Evolutionary conservation across 2,888 invertebrate species (phyloP).

Genomic region (Altica lythri): DNA sequence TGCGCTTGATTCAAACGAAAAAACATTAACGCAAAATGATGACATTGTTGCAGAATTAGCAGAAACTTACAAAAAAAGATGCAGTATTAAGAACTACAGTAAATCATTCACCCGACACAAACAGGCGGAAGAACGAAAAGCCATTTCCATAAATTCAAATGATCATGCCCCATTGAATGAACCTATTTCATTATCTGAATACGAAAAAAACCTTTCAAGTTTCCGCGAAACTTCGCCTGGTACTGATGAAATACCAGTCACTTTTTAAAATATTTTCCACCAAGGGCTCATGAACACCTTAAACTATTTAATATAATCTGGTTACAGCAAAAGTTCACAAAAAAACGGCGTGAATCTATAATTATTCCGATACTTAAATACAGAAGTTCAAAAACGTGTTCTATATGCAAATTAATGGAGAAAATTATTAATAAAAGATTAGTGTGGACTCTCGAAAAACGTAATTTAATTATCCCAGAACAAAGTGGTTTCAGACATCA

Average conservation of each 20-base stretch:
- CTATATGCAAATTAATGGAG: constrained; percentile 26
- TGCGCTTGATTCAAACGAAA: background rate
- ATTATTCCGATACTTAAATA: constrained; percentile 21
- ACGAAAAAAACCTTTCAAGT: background rate
- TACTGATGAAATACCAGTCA: too few species aligned
- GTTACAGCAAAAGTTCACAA: constrained; percentile 11
- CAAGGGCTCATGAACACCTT: background rate
- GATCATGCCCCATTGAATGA: too few species aligned
- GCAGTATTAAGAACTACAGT: background rate
- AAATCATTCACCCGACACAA: background rate
- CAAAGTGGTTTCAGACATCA: constrained; percentile 24
- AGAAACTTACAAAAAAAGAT: too few species aligned
- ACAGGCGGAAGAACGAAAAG: too few species aligned
- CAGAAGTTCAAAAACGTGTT: constrained; percentile 14
- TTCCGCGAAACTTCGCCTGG: too few species aligned
- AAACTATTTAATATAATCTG: constrained; percentile 17
- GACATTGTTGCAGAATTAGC: too few species aligned
- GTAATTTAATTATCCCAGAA: background rate
- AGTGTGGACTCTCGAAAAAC: constrained; percentile 21
- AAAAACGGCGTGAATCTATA: constrained; percentile 20
- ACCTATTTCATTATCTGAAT: background rate
- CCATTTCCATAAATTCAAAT: too few species aligned
- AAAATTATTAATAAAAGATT: constrained; percentile 28
- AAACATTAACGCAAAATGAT: background rate
- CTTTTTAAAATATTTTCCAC: constrained; percentile 3